Evolutionary conservation across 2,888 invertebrate species (phyloP).

Genomic region (Cephus pulcher): DNA sequence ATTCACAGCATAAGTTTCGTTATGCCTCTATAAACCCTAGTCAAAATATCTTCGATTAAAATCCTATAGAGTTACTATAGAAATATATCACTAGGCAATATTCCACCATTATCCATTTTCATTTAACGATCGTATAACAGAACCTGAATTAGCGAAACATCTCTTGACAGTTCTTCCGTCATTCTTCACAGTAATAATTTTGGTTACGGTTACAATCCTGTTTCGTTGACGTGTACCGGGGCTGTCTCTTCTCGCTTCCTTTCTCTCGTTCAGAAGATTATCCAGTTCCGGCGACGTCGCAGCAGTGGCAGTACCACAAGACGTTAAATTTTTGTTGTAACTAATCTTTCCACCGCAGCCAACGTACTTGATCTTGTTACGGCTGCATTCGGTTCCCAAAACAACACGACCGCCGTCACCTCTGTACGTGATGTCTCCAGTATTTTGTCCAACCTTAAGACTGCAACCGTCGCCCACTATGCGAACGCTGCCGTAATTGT

Average conservation of each 20-base stretch:
- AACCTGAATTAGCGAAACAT: constrained; percentile 3
- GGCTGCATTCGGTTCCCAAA: constrained; percentile 42
- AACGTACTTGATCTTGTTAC: constrained; percentile 43
- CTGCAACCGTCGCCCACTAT: constrained; percentile 57
- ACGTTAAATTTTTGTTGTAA: background rate
- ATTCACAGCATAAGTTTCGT: background rate
- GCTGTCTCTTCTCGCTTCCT: background rate
- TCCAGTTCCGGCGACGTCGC: constrained; percentile 11
- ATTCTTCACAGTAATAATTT: background rate
- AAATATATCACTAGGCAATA: background rate
- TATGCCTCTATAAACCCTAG: background rate
- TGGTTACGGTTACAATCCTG: background rate
- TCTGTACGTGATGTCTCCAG: constrained; percentile 50
- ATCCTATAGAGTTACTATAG: background rate
- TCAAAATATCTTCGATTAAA: background rate
- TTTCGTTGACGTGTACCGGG: background rate
- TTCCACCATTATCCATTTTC: background rate
- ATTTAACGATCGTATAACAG: background rate
- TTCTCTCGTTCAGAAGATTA: constrained; percentile 4
- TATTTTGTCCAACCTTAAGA: constrained; percentile 45
- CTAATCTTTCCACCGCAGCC: constrained; percentile 50
- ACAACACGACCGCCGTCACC: constrained; percentile 55
- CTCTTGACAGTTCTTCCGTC: background rate
- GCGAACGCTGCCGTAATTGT: constrained; percentile 48
- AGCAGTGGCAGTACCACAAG: background rate